A percentile compares a stretch with the other conserved stretches of the same genome.
phyloP scores from a whole-genome alignment of 2,888 invertebrate genomes.

The Hypsopygia costalis region DNA sequence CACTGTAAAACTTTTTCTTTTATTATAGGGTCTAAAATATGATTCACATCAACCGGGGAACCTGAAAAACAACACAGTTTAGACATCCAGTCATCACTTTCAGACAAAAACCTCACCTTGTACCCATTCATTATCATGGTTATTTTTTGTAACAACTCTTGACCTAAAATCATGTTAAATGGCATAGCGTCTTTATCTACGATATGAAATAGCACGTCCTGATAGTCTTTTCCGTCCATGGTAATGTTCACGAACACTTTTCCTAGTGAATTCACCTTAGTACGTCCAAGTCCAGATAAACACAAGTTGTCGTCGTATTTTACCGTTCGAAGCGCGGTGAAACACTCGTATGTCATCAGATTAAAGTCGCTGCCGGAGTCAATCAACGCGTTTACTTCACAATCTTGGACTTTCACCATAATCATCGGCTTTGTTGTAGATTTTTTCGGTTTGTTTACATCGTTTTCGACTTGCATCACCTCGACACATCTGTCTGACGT shows the following conservation, averaged over 20 bases:
- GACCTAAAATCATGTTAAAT: constrained; percentile 14
- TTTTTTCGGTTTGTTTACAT: background rate
- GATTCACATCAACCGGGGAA: background rate
- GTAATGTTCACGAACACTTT: background rate
- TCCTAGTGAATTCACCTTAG: background rate
- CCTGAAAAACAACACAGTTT: constrained; percentile 1
- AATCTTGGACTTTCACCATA: background rate
- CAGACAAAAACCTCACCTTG: constrained; percentile 2
- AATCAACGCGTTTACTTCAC: background rate
- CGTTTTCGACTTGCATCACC: background rate
- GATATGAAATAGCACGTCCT: constrained; percentile 5
- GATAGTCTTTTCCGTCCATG: constrained; percentile 2
- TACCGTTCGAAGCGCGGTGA: background rate
- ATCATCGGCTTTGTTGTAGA: background rate
- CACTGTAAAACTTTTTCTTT: constrained; percentile 16
- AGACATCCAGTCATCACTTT: constrained; percentile 4
- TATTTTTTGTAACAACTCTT: constrained; percentile 12
- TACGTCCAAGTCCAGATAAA: background rate
- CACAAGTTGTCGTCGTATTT: background rate
- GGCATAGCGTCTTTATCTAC: constrained; percentile 12
- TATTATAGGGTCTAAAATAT: constrained; percentile 2
- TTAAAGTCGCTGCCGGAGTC: constrained; percentile 6
- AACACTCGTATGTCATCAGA: background rate
- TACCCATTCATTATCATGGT: constrained; percentile 11
- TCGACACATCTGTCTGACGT: background rate